These are phyloP conservation scores for Paratilapia polleni DNA, from an alignment of 2,113 vertebrate species.

Conservation along the genomic window DNA sequence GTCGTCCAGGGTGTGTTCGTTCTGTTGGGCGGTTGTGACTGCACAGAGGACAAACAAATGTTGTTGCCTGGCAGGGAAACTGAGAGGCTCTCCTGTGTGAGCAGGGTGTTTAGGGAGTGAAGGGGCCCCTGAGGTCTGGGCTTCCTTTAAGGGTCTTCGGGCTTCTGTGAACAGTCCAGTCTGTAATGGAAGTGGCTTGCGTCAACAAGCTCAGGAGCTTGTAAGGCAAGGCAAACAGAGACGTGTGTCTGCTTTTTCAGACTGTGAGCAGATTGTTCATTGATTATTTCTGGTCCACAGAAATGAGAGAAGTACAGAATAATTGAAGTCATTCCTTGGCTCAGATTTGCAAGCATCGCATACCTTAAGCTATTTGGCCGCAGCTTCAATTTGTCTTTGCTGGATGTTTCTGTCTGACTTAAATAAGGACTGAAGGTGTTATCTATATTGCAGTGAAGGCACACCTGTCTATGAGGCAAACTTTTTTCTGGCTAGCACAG, in stretches of 20 bases:
- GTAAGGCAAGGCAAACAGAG: slow-evolving; percentile 66
- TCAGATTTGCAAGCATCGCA: slow-evolving; percentile 26
- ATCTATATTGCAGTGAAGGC: background rate
- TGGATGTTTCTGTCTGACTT: slow-evolving; percentile 24
- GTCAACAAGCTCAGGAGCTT: slow-evolving; percentile 62
- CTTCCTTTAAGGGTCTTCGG: slow-evolving; percentile 56
- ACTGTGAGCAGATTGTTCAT: slow-evolving; percentile 31
- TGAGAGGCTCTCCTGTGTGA: slow-evolving; percentile 70
- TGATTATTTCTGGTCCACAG: slow-evolving; percentile 27
- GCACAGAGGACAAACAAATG: slow-evolving; percentile 78
- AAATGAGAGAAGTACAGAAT: slow-evolving; percentile 8
- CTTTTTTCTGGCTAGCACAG: background rate
- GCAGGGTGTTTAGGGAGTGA: slow-evolving; percentile 46
- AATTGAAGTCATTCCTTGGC: slow-evolving; percentile 15
- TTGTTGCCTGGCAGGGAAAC: slow-evolving; percentile 70
- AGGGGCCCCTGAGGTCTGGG: slow-evolving; percentile 48
- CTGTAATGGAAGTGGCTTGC: slow-evolving; percentile 61
- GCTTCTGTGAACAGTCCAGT: slow-evolving; percentile 64
- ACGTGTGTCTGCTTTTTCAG: slow-evolving; percentile 62
- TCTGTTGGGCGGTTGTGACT: slow-evolving; percentile 54
- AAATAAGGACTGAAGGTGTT: background rate
- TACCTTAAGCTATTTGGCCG: slow-evolving; percentile 4
- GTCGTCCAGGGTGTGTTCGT: slow-evolving; percentile 60
- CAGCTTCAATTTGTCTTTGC: slow-evolving; percentile 17
- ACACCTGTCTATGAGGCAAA: background rate